phyloP scores from a whole-genome alignment of 1,140 invertebrate species.

The Eueides isabella region DNA sequence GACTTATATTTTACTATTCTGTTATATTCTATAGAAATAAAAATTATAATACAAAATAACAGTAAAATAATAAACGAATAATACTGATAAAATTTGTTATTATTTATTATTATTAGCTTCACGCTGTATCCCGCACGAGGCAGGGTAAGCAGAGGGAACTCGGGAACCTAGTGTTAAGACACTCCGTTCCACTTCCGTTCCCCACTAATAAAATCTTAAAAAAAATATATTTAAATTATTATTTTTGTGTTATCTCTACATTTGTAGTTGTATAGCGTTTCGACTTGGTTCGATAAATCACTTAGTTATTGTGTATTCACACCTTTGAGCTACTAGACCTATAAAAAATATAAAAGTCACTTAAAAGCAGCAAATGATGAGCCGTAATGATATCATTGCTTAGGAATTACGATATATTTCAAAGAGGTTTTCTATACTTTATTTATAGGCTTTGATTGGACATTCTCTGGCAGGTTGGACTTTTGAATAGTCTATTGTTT shows the following conservation, averaged over 20 bases:
- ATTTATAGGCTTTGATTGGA: conserved; percentile 22
- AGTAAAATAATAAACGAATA: neutral
- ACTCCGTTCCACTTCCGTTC: too few relatives aligned
- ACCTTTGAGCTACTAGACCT: conserved; percentile 27
- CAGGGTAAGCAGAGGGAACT: too few relatives aligned
- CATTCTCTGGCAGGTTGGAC: neutral
- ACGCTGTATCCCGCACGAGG: too few relatives aligned
- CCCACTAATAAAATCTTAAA: too few relatives aligned
- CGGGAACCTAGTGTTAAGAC: too few relatives aligned
- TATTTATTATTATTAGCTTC: too few relatives aligned
- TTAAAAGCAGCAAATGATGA: conserved; percentile 30
- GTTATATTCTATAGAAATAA: too few relatives aligned
- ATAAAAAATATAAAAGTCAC: conserved; percentile 19
- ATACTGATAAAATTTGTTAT: too few relatives aligned
- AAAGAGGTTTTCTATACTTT: conserved; percentile 6
- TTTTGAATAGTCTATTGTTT: neutral
- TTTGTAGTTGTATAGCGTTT: conserved; percentile 16
- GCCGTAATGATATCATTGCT: conserved; percentile 37
- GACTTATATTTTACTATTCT: too few relatives aligned
- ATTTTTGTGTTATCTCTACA: conserved; percentile 35
- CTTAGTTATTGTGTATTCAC: conserved; percentile 31
- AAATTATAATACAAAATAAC: too few relatives aligned
- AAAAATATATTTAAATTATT: neutral
- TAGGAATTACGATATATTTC: conserved; percentile 37
- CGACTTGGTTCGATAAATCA: conserved; percentile 33